Conservation (phyloP, 2,113 vertebrate genomes). For the Ptilorrhoa leucosticta region DNA sequence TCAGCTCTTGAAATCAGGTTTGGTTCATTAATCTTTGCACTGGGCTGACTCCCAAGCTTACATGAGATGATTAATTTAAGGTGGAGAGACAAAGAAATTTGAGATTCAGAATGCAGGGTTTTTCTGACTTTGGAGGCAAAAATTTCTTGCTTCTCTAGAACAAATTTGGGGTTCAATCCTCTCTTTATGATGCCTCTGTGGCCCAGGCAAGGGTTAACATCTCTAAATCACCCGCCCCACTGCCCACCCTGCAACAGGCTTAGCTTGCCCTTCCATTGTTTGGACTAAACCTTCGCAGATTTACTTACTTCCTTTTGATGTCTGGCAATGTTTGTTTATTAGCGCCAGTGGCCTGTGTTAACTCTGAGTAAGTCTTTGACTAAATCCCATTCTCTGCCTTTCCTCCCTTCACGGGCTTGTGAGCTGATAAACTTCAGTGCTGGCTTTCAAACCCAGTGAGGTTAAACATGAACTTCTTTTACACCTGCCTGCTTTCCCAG, state of each 20-base stretch:
- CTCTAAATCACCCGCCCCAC: constrained; percentile 32
- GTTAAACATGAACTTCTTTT: constrained; percentile 68
- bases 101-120: background rate
- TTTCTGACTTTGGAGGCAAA: background rate
- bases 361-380: constrained; percentile 64
- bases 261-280: constrained; percentile 70
- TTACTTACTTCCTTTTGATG: constrained; percentile 74
- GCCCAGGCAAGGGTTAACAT: constrained; percentile 61
- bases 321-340: constrained; percentile 75
- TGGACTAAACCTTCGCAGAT: constrained; percentile 67
- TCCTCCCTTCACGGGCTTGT: constrained; percentile 59
- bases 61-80: background rate
- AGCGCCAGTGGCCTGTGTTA: constrained; percentile 71
- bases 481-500: constrained; percentile 56
- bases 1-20: background rate
- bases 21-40: background rate
- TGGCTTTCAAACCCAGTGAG: constrained; percentile 53
- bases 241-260: constrained; percentile 45
- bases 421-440: constrained; percentile 64
- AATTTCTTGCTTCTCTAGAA: background rate
- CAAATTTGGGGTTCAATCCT: background rate
- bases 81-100: background rate
- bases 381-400: constrained; percentile 63
- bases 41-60: background rate
- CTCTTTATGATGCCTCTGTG: background rate